Evolutionary conservation across 1,140 invertebrate genomes (phyloP).

Genomic region (Helicoverpa zea): DNA sequence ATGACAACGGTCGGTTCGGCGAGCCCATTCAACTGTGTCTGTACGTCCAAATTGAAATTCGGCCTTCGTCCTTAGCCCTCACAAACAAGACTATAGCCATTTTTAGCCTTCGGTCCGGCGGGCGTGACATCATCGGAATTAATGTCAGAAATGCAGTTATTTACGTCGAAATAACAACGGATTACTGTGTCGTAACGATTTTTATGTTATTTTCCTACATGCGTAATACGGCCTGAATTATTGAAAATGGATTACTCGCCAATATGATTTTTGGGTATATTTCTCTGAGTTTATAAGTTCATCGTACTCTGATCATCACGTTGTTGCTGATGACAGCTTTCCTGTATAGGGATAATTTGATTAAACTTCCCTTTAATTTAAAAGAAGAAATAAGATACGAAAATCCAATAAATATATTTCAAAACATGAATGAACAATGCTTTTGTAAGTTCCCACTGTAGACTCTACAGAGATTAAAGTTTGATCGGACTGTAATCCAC

Average conservation of each 20-base stretch:
- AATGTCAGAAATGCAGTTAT: conserved; percentile 53
- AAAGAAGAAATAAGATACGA: background rate
- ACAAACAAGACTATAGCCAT: conserved; percentile 51
- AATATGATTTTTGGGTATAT: no score
- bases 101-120: conserved; percentile 43
- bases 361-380: background rate
- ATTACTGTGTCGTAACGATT: conserved; percentile 26
- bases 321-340: no score
- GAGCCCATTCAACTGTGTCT: conserved; percentile 49
- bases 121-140: conserved; percentile 51
- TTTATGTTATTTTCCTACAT: background rate
- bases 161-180: conserved; percentile 19
- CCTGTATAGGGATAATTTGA: no score
- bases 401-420: background rate
- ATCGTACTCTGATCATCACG: no score
- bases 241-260: no score
- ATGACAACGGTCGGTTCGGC: conserved; percentile 53
- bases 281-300: no score
- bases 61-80: conserved; percentile 57
- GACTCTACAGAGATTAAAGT: conserved; percentile 11
- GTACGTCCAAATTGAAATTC: conserved; percentile 54
- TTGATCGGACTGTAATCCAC: conserved; percentile 29
- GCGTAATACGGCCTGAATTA: background rate
- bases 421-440: conserved; percentile 11
- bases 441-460: background rate